Percentiles rank a stretch among this genome's conserved stretches.
Evolutionary conservation across 2,797 vertebrate genomes (phyloP).

Genomic region (Bufotes viridis): DNA sequence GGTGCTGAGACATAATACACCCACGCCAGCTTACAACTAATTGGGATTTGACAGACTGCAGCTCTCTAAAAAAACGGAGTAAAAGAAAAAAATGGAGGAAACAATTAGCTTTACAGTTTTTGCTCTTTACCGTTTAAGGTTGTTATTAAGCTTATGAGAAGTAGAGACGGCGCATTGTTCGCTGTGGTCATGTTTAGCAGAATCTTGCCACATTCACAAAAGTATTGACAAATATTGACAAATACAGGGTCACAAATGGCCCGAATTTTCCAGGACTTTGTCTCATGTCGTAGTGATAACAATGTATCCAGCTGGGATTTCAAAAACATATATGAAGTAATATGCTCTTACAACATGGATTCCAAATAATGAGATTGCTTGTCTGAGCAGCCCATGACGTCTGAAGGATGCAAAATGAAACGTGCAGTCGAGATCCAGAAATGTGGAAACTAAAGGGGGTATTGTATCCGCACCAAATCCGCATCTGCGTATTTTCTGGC

Average conservation of each 20-base stretch:
- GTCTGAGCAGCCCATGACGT: not conserved
- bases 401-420: not conserved
- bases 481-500: no score
- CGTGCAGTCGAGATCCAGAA: not conserved
- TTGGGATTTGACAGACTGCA: constrained; percentile 43
- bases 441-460: not conserved
- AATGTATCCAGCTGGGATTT: constrained; percentile 1
- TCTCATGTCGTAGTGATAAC: not conserved
- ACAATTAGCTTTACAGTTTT: constrained; percentile 22
- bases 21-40: constrained; percentile 49
- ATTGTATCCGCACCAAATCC: not conserved
- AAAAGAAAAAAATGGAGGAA: constrained; percentile 16
- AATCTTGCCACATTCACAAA: not conserved
- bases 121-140: not conserved
- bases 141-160: constrained; percentile 4
- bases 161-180: not conserved
- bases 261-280: not conserved
- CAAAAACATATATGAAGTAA: not conserved
- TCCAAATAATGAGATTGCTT: not conserved
- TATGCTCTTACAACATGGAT: not conserved
- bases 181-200: not conserved
- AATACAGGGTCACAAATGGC: not conserved
- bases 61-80: not conserved
- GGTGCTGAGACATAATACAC: constrained; percentile 47
- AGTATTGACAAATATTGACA: not conserved